These are phyloP conservation scores for Pristiophorus japonicus DNA, from an alignment of 2,113 vertebrate species.

Conservation along the genomic window DNA sequence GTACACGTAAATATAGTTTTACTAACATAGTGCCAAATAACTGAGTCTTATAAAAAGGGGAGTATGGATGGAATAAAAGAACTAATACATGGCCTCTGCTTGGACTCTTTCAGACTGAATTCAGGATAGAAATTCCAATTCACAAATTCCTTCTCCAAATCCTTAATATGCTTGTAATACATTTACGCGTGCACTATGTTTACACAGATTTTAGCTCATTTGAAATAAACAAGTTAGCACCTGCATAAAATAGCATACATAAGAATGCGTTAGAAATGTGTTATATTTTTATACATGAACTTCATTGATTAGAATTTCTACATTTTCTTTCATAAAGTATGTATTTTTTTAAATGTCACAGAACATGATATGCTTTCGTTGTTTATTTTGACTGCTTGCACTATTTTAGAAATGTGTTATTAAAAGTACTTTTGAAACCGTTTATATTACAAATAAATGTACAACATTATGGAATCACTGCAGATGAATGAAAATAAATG, in stretches of 20 bases:
- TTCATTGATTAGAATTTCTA: neutral
- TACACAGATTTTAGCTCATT: neutral
- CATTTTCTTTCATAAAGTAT: too few relatives aligned
- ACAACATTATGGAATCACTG: neutral
- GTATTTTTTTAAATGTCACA: neutral
- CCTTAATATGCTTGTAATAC: too few relatives aligned
- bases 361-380: neutral
- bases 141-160: neutral
- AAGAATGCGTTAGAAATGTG: neutral
- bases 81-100: neutral
- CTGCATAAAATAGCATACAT: neutral
- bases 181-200: neutral
- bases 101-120: neutral
- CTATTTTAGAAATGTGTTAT: neutral
- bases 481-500: neutral
- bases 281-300: neutral
- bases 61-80: neutral
- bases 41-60: neutral
- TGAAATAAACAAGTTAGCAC: neutral
- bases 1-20: neutral
- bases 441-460: neutral
- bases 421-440: neutral
- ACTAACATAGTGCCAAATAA: neutral
- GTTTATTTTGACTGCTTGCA: neutral
- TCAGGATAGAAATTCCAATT: neutral